Percentiles rank a stretch among this genome's conserved stretches.
Evolutionary conservation across 37 sponge, comb jelly and placozoan species (phyloP).

Genomic region (Oscarella lobularis): DNA sequence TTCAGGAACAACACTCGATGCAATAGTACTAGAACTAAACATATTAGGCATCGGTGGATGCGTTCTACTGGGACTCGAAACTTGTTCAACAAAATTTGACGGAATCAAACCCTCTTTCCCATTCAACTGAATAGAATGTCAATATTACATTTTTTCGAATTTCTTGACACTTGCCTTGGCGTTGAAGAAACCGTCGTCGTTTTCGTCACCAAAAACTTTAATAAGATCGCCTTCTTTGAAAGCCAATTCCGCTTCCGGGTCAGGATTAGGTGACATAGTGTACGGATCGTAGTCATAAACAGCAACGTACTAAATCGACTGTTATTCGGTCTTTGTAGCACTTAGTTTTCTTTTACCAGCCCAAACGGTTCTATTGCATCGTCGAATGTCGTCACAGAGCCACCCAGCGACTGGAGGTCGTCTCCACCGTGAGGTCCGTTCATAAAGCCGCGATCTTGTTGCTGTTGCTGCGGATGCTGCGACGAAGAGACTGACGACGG

Average conservation of each 20-base stretch:
- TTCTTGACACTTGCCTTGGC: conserved; percentile 2
- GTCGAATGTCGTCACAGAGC: neutral
- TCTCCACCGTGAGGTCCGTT: neutral
- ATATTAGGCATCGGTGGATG: neutral
- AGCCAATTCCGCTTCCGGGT: conserved; percentile 12
- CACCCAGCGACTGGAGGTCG: neutral
- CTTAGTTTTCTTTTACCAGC: neutral
- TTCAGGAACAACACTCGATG: too few species aligned
- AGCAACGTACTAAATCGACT: neutral
- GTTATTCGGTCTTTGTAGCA: neutral
- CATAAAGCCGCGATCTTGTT: too few species aligned
- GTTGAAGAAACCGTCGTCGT: conserved; percentile 12
- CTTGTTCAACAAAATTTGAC: neutral
- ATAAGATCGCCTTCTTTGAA: conserved; percentile 24
- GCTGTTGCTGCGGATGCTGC: neutral
- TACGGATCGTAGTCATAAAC: conserved; percentile 12
- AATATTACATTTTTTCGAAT: too few species aligned
- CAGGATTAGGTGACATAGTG: conserved; percentile 16
- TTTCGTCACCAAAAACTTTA: neutral
- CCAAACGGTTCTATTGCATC: neutral
- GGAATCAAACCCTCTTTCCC: neutral
- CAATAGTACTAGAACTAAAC: too few species aligned
- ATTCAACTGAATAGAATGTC: neutral
- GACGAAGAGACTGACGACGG: neutral
- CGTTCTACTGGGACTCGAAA: neutral